phyloP scores from a whole-genome alignment of 1,140 invertebrate genomes.

The Dreissena polymorpha region DNA sequence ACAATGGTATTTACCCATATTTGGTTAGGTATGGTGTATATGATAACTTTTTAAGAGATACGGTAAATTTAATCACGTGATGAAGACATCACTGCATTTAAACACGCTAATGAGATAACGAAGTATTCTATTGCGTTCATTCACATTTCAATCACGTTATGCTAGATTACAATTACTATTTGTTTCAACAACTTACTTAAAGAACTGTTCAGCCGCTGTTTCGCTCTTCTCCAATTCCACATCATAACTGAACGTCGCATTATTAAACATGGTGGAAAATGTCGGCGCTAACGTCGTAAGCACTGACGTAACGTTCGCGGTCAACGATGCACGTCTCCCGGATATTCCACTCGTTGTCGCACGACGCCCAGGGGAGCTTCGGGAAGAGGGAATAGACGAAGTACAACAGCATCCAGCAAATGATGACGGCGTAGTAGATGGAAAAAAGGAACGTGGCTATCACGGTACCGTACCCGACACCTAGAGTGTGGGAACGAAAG shows the following conservation, averaged over 20 bases:
- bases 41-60: too few species aligned
- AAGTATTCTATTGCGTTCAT: too few species aligned
- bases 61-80: too few species aligned
- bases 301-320: constrained; percentile 35
- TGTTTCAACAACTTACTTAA: constrained; percentile 10
- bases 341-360: constrained; percentile 55
- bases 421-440: constrained; percentile 97
- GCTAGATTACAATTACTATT: too few species aligned
- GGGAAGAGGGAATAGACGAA: constrained; percentile 81
- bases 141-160: too few species aligned
- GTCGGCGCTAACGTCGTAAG: not conserved
- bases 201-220: constrained; percentile 39
- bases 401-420: constrained; percentile 97
- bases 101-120: too few species aligned
- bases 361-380: constrained; percentile 88
- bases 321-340: constrained; percentile 8
- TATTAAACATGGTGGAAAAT: not conserved
- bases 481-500: constrained; percentile 35
- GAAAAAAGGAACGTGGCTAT: constrained; percentile 52
- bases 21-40: too few species aligned
- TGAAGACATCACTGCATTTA: too few species aligned
- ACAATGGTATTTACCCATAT: too few species aligned
- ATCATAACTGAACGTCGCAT: not conserved
- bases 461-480: constrained; percentile 60
- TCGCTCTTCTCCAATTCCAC: not conserved